These are phyloP conservation scores for Cosmorhoe ocellata DNA, from an alignment of 2,888 invertebrate genomes.

Conservation along the genomic window DNA sequence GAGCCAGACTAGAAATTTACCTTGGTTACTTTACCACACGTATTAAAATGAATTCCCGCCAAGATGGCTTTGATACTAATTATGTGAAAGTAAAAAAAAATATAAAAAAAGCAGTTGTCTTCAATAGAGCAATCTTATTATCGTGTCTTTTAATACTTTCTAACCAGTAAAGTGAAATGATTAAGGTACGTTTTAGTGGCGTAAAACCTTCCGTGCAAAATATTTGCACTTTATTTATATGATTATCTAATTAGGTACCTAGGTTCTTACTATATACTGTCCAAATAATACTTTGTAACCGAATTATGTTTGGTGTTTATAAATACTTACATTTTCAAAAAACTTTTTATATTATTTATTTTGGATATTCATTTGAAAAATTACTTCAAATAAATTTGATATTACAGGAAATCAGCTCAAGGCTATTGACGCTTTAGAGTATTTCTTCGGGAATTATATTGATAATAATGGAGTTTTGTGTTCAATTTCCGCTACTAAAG, in stretches of 20 bases:
- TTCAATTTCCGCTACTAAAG: conserved; percentile 65
- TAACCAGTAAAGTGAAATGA: too few species aligned
- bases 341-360: conserved; percentile 3
- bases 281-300: too few species aligned
- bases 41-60: conserved; percentile 55
- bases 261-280: too few species aligned
- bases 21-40: conserved; percentile 53
- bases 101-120: conserved; percentile 10
- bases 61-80: conserved; percentile 45
- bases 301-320: too few species aligned
- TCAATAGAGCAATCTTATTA: too few species aligned
- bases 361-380: conserved; percentile 20
- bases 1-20: conserved; percentile 58
- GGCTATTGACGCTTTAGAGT: conserved; percentile 47
- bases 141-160: too few species aligned
- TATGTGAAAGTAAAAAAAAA: conserved; percentile 25
- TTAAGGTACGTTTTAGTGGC: too few species aligned
- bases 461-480: conserved; percentile 63
- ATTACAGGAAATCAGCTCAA: conserved; percentile 43
- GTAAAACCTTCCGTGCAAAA: too few species aligned
- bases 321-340: not conserved
- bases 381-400: conserved; percentile 28
- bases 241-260: too few species aligned
- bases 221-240: too few species aligned
- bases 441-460: conserved; percentile 46